Conservation (phyloP, 2,113 vertebrate genomes). For the Tylochromis polylepis region DNA sequence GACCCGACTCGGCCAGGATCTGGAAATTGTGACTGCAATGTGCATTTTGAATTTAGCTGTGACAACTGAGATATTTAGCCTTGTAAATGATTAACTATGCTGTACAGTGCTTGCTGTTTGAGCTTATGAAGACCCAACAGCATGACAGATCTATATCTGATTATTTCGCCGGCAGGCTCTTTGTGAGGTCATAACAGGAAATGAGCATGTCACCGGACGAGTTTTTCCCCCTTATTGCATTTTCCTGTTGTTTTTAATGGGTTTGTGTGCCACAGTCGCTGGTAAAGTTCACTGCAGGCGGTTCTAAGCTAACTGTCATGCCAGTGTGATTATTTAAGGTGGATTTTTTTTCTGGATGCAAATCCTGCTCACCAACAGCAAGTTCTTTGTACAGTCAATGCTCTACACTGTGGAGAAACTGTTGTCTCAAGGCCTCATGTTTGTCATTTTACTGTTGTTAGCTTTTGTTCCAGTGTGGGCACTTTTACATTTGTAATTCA, state of each 20-base stretch:
- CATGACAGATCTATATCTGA: constrained; percentile 49
- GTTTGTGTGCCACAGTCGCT: neutral
- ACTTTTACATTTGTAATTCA: constrained; percentile 51
- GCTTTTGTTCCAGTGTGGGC: constrained; percentile 47
- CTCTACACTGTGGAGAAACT: constrained; percentile 26
- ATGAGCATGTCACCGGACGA: constrained; percentile 41
- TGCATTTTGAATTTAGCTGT: constrained; percentile 60
- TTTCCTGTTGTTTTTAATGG: neutral
- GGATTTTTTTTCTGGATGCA: neutral
- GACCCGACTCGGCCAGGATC: neutral
- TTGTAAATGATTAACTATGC: constrained; percentile 62
- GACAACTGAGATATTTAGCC: constrained; percentile 53
- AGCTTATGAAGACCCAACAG: constrained; percentile 63
- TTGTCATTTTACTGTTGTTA: constrained; percentile 33
- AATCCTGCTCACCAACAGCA: neutral
- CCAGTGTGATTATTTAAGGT: constrained; percentile 2
- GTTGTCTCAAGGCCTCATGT: constrained; percentile 43
- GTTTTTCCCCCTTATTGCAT: neutral
- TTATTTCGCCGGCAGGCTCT: constrained; percentile 24
- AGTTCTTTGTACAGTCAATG: constrained; percentile 28
- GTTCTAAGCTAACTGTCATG: neutral
- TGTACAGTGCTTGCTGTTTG: constrained; percentile 70
- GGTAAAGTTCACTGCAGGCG: neutral
- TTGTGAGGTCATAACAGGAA: constrained; percentile 31
- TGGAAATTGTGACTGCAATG: constrained; percentile 30